Base-by-base conservation (phyloP, 2,888 invertebrate genomes). In the Vandiemenella viatica region DNA sequence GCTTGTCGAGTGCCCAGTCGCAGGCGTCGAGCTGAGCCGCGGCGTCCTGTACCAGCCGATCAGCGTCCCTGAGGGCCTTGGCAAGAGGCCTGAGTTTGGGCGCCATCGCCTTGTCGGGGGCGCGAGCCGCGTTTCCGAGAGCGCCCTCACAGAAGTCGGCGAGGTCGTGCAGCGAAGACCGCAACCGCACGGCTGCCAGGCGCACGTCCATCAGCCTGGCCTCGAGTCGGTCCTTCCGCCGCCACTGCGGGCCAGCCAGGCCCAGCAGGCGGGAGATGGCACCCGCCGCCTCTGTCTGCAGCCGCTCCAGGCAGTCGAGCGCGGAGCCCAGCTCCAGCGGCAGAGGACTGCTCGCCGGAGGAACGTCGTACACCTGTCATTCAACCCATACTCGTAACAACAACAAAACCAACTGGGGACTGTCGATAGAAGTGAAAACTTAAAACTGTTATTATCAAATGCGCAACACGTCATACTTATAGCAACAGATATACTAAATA, bases 81-180 rank as follows among this genome's bases (percentile, higher is more conserved):
- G 88, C 83, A 58, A 89, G 69, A 7, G 86, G 85, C 26, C 80
- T 74, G 60, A 91, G 70, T 66, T 84, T 88, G 60, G 72, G 72
- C 54, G 75, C 79, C 61, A 85, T 68, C 59, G 74, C 81, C 70
- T 85, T 85, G 65, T 88, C 88, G 57, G 83, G 80, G 45, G 85
- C 84, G 62, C 80, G 77, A 38, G 80, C 78, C 6, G 90, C 88
- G 65, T 91, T 91, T 32, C 88, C 90, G 51, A 91, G 69, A 20
- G 89, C 81, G 26, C 91, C 89, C 65, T 88, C 87, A 0, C 86
- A 82, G 64, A 93, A 93, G 57, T 90, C 86, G 0, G 88, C 79
- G 51, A 92, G 77, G 69, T 92, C 90, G 63, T 87, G 84, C 23
- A 92, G 67, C 1, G 87, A 82, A 4, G 86, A 83, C 55, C 83